Conservation (phyloP, 2,113 vertebrate genomes). For the Gopherus flavomarginatus region DNA sequence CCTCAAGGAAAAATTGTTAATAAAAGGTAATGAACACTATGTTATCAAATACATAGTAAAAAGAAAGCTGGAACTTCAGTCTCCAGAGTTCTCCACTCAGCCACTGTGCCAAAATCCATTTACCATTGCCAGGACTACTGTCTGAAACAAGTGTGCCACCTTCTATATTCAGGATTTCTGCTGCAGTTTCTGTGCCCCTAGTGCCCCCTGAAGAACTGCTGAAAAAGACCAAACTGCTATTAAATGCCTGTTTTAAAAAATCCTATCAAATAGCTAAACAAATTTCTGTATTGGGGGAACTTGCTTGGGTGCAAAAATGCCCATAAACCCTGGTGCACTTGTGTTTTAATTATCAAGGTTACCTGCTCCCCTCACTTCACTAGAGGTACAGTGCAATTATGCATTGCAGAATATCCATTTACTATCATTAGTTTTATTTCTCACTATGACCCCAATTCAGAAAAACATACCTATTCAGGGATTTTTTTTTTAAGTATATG, state of each 20-base stretch:
- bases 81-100: constrained; percentile 32
- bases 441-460: neutral
- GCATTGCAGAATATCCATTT: neutral
- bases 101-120: constrained; percentile 46
- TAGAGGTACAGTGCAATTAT: neutral
- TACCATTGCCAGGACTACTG: constrained; percentile 28
- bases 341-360: neutral
- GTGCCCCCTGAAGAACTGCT: constrained; percentile 15
- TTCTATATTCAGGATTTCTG: constrained; percentile 60
- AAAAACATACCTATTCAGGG: neutral
- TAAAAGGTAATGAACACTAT: neutral
- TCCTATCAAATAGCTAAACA: neutral
- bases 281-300: neutral
- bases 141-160: constrained; percentile 63
- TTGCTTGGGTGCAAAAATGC: neutral
- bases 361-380: neutral
- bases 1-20: neutral
- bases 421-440: neutral
- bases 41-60: neutral
- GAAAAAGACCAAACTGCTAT: constrained; percentile 64
- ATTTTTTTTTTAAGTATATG: neutral
- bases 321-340: neutral
- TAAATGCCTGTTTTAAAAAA: constrained; percentile 17
- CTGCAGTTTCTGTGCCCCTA: constrained; percentile 33
- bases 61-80: constrained; percentile 41